Base-by-base conservation (phyloP, 1,140 invertebrate genomes). In the Geopemphigus sp. region DNA sequence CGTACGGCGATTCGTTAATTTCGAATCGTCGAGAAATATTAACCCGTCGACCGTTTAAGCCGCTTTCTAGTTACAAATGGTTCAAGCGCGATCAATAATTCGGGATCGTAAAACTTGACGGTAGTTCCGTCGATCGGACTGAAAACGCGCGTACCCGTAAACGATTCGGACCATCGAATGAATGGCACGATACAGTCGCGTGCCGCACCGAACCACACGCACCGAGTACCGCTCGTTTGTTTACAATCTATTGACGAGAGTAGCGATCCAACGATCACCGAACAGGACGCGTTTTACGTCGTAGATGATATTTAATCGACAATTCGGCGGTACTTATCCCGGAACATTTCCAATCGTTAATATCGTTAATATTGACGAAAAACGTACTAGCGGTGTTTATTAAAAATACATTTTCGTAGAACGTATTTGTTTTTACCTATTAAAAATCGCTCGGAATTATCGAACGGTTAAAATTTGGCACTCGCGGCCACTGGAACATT, bases 211-310 rank as follows among this genome's bases (percentile, higher is more conserved):
- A n/a, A 14, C n/a, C 29, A 45, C 12, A 2, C 19, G 22, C 12
- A 10, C 32, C 17, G 29, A 66, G 32, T 68, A 47, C 64, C 22
- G 14, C 45, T 24, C 47, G 39, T n/a, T n/a, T n/a, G n/a, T n/a
- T 68, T 24, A 68, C 45, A 68, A 47, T 68, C 39, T 68, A 50
- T 68, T 68, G 24, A 68, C 17, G 22, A 68, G 39, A 68, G 66
- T 68, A 68, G 66, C 66, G 50, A 50, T 68, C n/a, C 39, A 68
- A 68, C 26, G 22, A 26, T 68, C 6, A 50, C 39, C 45, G 15
- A n/a, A 24, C 24, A 24, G 5, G 15, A 68, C 1, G n/a, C 12
- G 50, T 68, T 68, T 68, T 17, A 26, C n/a, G n/a, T n/a, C n/a
- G 50, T 68, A 50, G 50, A 68, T 68, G 66, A 68, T n/a, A n/a